Evolutionary conservation across 2,113 vertebrate genomes (phyloP).

Genomic region (Chaenogobius annularis): DNA sequence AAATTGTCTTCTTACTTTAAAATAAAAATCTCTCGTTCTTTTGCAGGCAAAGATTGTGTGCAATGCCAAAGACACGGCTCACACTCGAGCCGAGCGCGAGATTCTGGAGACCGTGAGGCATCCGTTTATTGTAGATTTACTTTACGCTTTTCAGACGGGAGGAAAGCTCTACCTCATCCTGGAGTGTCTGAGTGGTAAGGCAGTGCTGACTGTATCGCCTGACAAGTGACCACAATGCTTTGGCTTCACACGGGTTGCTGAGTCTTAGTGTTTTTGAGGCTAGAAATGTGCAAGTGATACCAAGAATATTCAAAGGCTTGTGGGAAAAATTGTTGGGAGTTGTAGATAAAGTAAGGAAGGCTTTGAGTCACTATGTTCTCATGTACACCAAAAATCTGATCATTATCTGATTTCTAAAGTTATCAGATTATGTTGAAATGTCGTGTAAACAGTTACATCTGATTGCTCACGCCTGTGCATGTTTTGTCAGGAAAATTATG

Average conservation of each 20-base stretch:
- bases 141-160: slow-evolving; percentile 93
- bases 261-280: too few species aligned
- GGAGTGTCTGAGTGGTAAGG: slow-evolving; percentile 89
- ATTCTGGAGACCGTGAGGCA: slow-evolving; percentile 91
- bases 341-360: too few species aligned
- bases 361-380: too few species aligned
- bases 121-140: slow-evolving; percentile 92
- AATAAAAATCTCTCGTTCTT: neutral
- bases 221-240: neutral
- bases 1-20: neutral
- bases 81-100: slow-evolving; percentile 88
- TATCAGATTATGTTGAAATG: too few species aligned
- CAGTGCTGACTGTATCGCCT: neutral
- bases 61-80: slow-evolving; percentile 91
- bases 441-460: too few species aligned
- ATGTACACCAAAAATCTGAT: too few species aligned
- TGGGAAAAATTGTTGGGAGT: too few species aligned
- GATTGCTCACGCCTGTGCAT: too few species aligned
- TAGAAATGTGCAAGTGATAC: too few species aligned
- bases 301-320: too few species aligned
- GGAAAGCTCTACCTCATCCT: slow-evolving; percentile 96
- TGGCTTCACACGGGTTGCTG: neutral
- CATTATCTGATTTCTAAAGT: too few species aligned
- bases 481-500: too few species aligned
- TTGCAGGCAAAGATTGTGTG: slow-evolving; percentile 88